Base-by-base conservation (phyloP, 2,797 vertebrate genomes). In the Glossophaga mutica region DNA sequence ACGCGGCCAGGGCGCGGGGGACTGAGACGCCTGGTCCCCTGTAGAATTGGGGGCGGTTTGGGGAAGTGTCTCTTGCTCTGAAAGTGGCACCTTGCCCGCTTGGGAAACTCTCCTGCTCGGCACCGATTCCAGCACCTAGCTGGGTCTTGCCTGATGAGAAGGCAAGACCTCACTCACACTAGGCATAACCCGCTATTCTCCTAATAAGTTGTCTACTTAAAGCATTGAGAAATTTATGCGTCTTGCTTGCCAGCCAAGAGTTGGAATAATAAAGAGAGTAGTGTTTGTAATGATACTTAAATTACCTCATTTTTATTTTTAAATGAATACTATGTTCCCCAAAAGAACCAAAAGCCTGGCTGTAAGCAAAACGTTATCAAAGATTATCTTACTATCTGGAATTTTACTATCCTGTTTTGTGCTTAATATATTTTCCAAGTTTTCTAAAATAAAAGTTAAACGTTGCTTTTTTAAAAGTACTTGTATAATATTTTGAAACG, bases 401-500 rank as follows among this genome's bases (percentile, higher is more conserved):
- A 84, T 93, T 95, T 87, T 76, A 73, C 34, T 52, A 46, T 90
- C 21, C 52, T 82, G 29, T 83, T 95, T 92, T 68, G 50, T 37
- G n/a, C 10, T 78, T 87, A 39, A 76, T 57, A 32, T 50, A 44
- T 89, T 57, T 88, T 44, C 32, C 62, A 78, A 87, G 50, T 92
- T 57, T 88, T 91, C 50, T 55, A 87, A 91, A 92, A 85, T 94
- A 42, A 84, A 79, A 92, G 37, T 73, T 39, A 68, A 68, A 82
- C 26, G 42, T 70, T 84, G 76, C 59, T 85, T 93, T 93, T 77
- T 94, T 73, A 4, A 70, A 88, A 90, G n/a, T 78, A 71, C 67
- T 87, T 92, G 48, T 52, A 6, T 88, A 78, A 91, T 92, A 86
- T 65, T 82, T 95, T 93, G 81, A 96, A 94, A 74, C 37, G 73